phyloP scores from a whole-genome alignment of 2,888 invertebrate genomes.

The Helleia helle region DNA sequence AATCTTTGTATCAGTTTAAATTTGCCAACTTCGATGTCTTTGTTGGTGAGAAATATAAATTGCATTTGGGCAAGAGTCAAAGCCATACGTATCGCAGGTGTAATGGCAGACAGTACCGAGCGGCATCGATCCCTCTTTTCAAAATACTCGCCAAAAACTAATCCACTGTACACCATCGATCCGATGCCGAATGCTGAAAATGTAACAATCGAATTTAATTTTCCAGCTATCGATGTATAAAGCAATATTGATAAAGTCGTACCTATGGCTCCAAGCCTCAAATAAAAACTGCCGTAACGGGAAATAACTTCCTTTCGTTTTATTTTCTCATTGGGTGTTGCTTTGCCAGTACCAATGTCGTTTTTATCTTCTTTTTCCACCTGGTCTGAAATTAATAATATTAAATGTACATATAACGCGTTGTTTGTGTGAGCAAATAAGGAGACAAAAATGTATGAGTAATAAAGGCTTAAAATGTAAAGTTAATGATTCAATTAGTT shows the following conservation, averaged over 20 bases:
- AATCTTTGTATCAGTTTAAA: slow-evolving; percentile 85
- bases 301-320: slow-evolving; percentile 56
- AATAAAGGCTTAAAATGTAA: no score
- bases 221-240: slow-evolving; percentile 2
- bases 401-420: not conserved
- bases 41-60: slow-evolving; percentile 93
- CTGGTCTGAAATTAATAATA: slow-evolving; percentile 34
- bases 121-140: slow-evolving; percentile 79
- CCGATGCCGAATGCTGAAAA: slow-evolving; percentile 72
- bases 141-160: slow-evolving; percentile 84
- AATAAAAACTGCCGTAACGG: slow-evolving; percentile 89
- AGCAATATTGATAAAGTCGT: slow-evolving; percentile 25
- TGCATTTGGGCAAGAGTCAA: slow-evolving; percentile 93
- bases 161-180: slow-evolving; percentile 81
- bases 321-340: slow-evolving; percentile 41
- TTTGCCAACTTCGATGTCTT: slow-evolving; percentile 75
- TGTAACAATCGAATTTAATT: slow-evolving; percentile 2
- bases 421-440: no score
- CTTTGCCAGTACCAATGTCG: slow-evolving; percentile 42
- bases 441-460: no score
- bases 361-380: slow-evolving; percentile 49
- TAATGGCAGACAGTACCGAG: slow-evolving; percentile 80
- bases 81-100: slow-evolving; percentile 86
- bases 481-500: no score
- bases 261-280: slow-evolving; percentile 88